phyloP scores from a whole-genome alignment of 1,140 invertebrate genomes.

The Neodiprion lecontei region DNA sequence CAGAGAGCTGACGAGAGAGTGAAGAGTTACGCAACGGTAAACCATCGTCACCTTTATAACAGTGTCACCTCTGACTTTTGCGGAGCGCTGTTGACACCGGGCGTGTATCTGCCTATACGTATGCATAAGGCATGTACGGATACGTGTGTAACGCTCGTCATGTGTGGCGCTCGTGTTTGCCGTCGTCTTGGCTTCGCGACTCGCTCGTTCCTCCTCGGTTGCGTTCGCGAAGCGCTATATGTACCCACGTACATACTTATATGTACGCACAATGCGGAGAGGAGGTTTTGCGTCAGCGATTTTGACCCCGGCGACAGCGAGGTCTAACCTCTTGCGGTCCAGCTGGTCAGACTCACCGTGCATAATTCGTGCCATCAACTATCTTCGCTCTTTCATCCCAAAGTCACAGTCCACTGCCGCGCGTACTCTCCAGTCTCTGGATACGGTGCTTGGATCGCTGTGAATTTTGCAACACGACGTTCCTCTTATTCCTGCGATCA shows the following conservation, averaged over 20 bases:
- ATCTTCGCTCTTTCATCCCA: background rate
- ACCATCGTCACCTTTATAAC: constrained; percentile 4
- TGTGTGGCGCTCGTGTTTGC: background rate
- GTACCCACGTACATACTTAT: too few relatives aligned
- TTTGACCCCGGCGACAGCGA: background rate
- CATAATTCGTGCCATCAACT: background rate
- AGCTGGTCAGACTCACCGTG: constrained; percentile 2
- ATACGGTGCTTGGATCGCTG: background rate
- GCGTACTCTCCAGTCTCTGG: background rate
- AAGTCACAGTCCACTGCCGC: background rate
- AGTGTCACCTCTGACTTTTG: constrained; percentile 7
- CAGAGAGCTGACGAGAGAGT: too few relatives aligned
- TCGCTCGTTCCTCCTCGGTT: too few relatives aligned
- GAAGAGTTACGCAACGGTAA: background rate
- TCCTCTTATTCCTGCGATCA: too few relatives aligned
- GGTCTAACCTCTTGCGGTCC: background rate
- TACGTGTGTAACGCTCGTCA: background rate
- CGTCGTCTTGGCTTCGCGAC: too few relatives aligned
- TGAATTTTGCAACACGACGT: too few relatives aligned
- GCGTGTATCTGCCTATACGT: background rate
- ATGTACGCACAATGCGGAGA: background rate
- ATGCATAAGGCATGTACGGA: background rate
- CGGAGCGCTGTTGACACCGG: constrained; percentile 3
- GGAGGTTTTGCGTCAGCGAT: constrained; percentile 7
- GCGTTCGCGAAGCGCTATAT: too few relatives aligned